A percentile compares a stretch with the other conserved stretches of the same genome.
phyloP scores from a whole-genome alignment of 2,113 vertebrate species.

The Petroica traversi region DNA sequence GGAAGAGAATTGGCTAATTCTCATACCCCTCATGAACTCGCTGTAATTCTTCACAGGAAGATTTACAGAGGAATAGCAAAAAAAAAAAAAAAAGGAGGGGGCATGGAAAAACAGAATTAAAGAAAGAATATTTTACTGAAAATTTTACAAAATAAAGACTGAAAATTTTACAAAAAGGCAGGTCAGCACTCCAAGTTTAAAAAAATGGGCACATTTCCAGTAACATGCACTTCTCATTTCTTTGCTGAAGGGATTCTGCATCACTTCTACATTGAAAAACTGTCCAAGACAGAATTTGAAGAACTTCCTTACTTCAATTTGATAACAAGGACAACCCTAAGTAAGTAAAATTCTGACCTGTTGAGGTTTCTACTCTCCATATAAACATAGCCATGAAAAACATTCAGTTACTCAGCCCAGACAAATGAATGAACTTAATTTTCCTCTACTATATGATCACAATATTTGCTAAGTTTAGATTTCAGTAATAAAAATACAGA shows the following conservation, averaged over 20 bases:
- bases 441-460: background rate
- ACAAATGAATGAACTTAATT: background rate
- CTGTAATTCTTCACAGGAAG: background rate
- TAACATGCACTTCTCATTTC: background rate
- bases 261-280: slow-evolving; percentile 76
- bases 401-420: background rate
- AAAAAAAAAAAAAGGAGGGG: no score
- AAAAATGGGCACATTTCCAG: background rate
- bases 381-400: background rate
- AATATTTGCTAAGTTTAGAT: background rate
- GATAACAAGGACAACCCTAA: slow-evolving; percentile 79
- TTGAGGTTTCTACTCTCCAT: background rate
- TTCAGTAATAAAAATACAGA: background rate
- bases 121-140: background rate
- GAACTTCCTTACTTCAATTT: slow-evolving; percentile 79
- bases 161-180: background rate
- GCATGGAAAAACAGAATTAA: background rate
- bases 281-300: slow-evolving; percentile 79
- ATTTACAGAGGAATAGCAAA: background rate
- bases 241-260: slow-evolving; percentile 73
- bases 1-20: background rate
- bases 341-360: slow-evolving; percentile 68
- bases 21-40: background rate
- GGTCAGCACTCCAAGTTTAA: slow-evolving; percentile 1
- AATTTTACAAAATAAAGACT: background rate